Evolutionary conservation across 1,140 invertebrate genomes (phyloP).

Genomic region (Gonioctena quinquepunctata): DNA sequence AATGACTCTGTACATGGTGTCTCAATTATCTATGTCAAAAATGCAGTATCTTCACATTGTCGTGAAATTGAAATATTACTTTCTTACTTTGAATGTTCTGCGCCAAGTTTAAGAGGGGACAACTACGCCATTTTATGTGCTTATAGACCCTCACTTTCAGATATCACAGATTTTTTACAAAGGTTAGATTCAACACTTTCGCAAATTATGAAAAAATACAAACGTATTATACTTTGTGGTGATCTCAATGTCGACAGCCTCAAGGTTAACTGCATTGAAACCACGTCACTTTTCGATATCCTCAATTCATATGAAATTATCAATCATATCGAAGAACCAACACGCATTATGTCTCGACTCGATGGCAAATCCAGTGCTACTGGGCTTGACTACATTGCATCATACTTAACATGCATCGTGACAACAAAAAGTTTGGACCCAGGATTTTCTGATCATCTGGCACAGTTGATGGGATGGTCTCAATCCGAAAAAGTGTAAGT

Average conservation of each 20-base stretch:
- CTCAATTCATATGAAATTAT: not conserved
- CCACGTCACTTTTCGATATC: not conserved
- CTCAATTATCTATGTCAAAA: not conserved
- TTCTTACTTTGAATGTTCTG: not conserved
- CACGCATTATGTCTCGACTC: not conserved
- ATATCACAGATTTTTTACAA: not conserved
- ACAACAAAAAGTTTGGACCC: not conserved
- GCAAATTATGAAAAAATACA: not conserved
- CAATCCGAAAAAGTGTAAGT: not conserved
- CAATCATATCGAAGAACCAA: not conserved
- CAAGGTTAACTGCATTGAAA: not conserved
- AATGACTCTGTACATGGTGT: not conserved
- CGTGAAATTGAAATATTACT: not conserved
- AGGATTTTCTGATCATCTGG: not conserved
- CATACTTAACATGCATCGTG: not conserved
- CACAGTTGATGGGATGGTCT: not conserved
- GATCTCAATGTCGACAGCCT: not conserved
- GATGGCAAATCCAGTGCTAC: not conserved
- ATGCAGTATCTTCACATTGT: not conserved
- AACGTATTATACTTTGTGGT: not conserved
- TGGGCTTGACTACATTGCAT: not conserved
- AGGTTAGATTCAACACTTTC: not conserved
- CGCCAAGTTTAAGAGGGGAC: not conserved
- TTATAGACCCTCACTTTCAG: not conserved
- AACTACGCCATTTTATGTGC: not conserved